Evolutionary conservation across 2,113 vertebrate genomes (phyloP).

Genomic region (Equus przewalskii): DNA sequence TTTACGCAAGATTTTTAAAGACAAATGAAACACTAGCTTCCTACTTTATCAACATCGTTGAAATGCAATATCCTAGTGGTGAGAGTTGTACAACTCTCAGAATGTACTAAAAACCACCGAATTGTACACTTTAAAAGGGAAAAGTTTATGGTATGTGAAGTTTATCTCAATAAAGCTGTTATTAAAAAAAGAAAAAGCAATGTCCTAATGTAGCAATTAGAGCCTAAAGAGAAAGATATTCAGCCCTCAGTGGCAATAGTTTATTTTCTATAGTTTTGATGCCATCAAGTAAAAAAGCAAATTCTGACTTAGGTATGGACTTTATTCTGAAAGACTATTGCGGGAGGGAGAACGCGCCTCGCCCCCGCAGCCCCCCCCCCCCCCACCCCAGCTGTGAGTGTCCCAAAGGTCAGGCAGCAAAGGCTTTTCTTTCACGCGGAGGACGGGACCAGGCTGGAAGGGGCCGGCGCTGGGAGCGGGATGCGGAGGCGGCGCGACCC

Average conservation of each 20-base stretch:
- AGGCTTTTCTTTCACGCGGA: not conserved
- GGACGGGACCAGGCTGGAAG: not conserved
- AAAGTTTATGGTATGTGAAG: not conserved
- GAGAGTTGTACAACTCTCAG: not conserved
- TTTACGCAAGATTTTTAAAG: not conserved
- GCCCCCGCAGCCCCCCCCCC: too few relatives aligned
- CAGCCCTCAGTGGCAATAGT: not conserved
- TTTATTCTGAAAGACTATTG: not conserved
- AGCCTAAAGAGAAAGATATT: not conserved
- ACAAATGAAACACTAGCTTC: not conserved
- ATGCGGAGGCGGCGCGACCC: not conserved
- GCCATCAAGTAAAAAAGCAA: not conserved
- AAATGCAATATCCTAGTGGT: not conserved
- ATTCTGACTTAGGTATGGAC: not conserved
- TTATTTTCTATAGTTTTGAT: slow-evolving; percentile 20
- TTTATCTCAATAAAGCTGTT: not conserved
- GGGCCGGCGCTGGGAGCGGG: not conserved
- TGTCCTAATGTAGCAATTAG: not conserved
- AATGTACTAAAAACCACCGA: not conserved
- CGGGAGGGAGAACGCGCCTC: not conserved
- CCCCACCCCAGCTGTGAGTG: not conserved
- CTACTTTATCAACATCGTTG: not conserved
- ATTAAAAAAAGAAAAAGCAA: not conserved
- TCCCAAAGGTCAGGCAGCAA: not conserved
- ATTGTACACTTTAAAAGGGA: not conserved